These are phyloP conservation scores for Drosophila insularis DNA, from an alignment of 1,140 invertebrate species.

Conservation along the genomic window DNA sequence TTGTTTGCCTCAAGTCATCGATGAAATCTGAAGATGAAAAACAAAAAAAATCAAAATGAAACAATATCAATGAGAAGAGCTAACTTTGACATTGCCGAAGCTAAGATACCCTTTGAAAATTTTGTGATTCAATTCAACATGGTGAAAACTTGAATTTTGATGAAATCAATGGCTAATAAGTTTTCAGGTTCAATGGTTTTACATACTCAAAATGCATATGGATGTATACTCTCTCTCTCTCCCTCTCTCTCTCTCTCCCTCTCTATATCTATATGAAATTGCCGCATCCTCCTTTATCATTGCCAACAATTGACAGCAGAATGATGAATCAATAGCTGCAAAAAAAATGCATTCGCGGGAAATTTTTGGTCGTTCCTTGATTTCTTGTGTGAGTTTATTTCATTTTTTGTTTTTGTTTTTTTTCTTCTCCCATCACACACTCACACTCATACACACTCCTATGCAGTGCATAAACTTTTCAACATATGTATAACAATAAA, in stretches of 20 bases:
- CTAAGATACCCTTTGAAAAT: no score
- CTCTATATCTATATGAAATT: no score
- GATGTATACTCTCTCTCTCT: no score
- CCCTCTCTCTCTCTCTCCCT: no score
- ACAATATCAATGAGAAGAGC: not conserved
- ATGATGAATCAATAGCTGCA: not conserved
- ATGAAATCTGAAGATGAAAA: not conserved
- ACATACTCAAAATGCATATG: no score
- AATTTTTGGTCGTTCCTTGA: not conserved
- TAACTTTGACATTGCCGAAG: not conserved
- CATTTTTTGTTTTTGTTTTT: not conserved
- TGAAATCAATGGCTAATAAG: no score
- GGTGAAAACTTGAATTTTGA: no score
- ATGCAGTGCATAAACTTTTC: slow-evolving; percentile 59
- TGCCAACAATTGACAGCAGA: no score
- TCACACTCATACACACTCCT: not conserved
- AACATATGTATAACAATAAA: slow-evolving; percentile 10
- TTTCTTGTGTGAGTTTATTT: not conserved
- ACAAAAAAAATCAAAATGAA: not conserved
- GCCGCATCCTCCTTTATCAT: no score
- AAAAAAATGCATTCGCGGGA: not conserved
- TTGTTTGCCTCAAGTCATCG: not conserved
- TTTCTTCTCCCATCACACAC: not conserved
- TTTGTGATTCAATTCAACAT: no score
- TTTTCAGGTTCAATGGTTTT: no score